phyloP scores from a whole-genome alignment of 2,797 vertebrate species.

The Scolopax rusticola region DNA sequence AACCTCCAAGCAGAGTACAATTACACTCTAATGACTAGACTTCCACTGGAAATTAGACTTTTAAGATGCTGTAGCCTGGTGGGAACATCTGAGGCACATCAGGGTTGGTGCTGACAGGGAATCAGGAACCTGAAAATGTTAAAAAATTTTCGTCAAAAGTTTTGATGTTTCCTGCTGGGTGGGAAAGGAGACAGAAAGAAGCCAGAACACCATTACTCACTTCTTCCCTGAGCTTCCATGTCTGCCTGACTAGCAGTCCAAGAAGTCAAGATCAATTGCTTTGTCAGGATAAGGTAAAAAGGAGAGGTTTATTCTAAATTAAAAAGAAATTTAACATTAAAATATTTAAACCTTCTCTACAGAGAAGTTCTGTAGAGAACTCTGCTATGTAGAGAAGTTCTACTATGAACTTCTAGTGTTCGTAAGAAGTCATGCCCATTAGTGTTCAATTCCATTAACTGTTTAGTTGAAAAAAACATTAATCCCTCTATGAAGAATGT shows the following conservation, averaged over 20 bases:
- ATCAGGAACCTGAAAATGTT: neutral
- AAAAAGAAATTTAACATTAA: neutral
- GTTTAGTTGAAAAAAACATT: neutral
- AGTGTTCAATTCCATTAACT: neutral
- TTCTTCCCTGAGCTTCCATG: neutral
- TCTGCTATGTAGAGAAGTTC: no score
- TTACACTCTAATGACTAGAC: neutral
- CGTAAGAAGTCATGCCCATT: neutral
- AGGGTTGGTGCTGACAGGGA: neutral
- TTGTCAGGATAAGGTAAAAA: neutral
- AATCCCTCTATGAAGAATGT: neutral
- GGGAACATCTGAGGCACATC: neutral
- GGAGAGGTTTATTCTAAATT: neutral
- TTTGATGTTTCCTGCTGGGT: neutral
- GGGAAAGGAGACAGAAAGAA: neutral
- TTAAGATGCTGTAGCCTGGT: neutral
- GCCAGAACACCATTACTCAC: neutral
- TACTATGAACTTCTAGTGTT: neutral
- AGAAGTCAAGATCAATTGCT: neutral
- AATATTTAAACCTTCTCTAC: neutral
- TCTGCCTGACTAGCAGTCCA: neutral
- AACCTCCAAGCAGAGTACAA: neutral
- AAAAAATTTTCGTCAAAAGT: neutral
- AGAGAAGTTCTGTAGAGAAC: neutral
- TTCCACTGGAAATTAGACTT: neutral